phyloP scores from a whole-genome alignment of 2,888 invertebrate genomes.

The Athalia cordata region DNA sequence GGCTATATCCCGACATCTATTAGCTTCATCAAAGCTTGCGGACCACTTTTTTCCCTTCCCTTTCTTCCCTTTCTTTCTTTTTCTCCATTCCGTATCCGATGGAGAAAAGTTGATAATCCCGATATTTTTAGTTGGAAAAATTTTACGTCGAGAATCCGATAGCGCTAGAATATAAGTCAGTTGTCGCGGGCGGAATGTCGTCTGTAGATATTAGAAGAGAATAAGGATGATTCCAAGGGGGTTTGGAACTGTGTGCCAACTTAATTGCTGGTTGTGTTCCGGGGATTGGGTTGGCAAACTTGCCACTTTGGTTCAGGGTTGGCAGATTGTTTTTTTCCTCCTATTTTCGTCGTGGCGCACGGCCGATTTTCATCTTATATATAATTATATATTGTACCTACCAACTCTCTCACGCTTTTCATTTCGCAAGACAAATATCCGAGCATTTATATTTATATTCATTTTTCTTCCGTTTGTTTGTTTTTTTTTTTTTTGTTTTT shows the following conservation, averaged over 20 bases:
- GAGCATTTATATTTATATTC: too few relatives aligned
- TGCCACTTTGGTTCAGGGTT: slow-evolving; percentile 38
- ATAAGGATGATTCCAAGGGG: not conserved
- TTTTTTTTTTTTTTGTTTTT: too few relatives aligned
- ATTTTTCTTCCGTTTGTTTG: too few relatives aligned
- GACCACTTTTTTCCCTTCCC: not conserved
- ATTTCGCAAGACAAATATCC: too few relatives aligned
- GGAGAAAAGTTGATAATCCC: too few relatives aligned
- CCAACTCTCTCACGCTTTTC: too few relatives aligned
- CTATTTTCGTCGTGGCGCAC: not conserved
- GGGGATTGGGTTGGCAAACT: slow-evolving; percentile 58
- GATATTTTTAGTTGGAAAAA: too few relatives aligned
- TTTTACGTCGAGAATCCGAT: slow-evolving; percentile 3
- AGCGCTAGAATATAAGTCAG: not conserved
- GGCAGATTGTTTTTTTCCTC: slow-evolving; percentile 17
- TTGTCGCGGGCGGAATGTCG: not conserved
- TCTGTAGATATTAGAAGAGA: slow-evolving; percentile 21
- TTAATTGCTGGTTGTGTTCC: slow-evolving; percentile 65
- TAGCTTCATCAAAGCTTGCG: slow-evolving; percentile 6
- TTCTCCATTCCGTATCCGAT: too few relatives aligned
- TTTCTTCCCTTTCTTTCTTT: too few relatives aligned
- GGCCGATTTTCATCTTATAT: too few relatives aligned
- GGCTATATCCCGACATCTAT: slow-evolving; percentile 13
- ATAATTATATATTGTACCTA: too few relatives aligned
- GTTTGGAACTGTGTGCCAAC: slow-evolving; percentile 50